These are phyloP conservation scores for Chunga burmeisteri DNA, from an alignment of 2,113 vertebrate genomes.

Conservation along the genomic window DNA sequence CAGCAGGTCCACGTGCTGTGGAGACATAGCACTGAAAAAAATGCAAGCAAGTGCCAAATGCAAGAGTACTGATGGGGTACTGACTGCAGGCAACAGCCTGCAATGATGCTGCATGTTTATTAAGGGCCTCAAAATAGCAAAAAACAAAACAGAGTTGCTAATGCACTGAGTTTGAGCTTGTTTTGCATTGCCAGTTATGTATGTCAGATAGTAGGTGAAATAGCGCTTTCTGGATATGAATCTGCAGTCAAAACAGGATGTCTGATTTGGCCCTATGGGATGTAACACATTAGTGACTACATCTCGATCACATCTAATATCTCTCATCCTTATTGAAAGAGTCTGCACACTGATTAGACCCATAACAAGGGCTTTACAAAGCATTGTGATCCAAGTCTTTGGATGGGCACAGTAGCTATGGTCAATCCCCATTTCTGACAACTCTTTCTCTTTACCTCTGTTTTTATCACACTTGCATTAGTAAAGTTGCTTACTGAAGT, in stretches of 20 bases:
- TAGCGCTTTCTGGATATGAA: not conserved
- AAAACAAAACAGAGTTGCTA: not conserved
- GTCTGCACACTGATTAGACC: not conserved
- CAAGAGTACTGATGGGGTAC: not conserved
- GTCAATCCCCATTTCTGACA: not conserved
- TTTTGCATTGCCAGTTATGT: not conserved
- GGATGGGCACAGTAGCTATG: not conserved
- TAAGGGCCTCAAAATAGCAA: not conserved
- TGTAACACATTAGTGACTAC: not conserved
- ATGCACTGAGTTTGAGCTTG: not conserved
- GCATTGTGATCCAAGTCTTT: not conserved
- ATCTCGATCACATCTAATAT: not conserved
- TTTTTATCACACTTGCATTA: not conserved
- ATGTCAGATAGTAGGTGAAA: not conserved
- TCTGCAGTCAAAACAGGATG: not conserved
- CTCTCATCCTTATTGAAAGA: not conserved
- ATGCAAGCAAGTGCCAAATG: accelerated
- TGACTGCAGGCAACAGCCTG: not conserved
- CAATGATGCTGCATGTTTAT: not conserved
- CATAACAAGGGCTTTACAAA: not conserved
- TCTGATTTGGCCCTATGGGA: not conserved
- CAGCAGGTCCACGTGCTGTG: not conserved
- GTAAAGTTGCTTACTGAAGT: not conserved
- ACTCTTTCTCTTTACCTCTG: not conserved
- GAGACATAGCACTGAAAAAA: not conserved